Evolutionary conservation across 1,140 invertebrate species (phyloP).

Genomic region (Zaprionus africanus): DNA sequence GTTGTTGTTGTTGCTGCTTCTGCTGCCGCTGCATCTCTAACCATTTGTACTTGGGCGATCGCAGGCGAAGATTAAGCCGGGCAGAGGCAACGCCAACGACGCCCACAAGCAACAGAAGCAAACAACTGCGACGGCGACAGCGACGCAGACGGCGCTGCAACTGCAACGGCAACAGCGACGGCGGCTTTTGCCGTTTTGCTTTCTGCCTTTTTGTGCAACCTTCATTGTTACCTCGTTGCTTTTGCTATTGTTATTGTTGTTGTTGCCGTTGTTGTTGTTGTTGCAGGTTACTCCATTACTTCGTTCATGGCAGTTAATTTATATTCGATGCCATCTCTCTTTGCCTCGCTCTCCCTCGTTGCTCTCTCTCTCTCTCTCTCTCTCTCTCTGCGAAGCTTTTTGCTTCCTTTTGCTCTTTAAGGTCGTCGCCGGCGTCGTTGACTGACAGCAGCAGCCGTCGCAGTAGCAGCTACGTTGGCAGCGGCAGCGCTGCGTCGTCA

Average conservation of each 20-base stretch:
- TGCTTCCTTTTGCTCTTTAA: conserved; percentile 66
- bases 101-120: conserved; percentile 56
- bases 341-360: conserved; percentile 8
- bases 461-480: conserved; percentile 19
- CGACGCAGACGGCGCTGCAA: not conserved
- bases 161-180: conserved; percentile 33
- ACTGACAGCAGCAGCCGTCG: conserved; percentile 18
- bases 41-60: conserved; percentile 77
- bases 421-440: conserved; percentile 50
- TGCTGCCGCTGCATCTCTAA: conserved; percentile 68
- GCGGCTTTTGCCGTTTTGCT: conserved; percentile 67
- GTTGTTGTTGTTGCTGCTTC: conserved; percentile 26
- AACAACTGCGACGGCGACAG: not conserved
- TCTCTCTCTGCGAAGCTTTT: conserved; percentile 18
- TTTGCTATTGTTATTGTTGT: conserved; percentile 23
- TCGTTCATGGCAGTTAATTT: conserved; percentile 75
- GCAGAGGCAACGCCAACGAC: conserved; percentile 58
- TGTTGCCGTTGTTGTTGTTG: conserved; percentile 44
- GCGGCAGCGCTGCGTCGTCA: conserved; percentile 53
- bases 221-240: conserved; percentile 63
- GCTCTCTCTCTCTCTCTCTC: conserved; percentile 11
- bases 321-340: conserved; percentile 74
- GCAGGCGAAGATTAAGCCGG: conserved; percentile 64
- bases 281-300: conserved; percentile 68
- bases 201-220: conserved; percentile 69